Evolutionary conservation across 2,113 vertebrate genomes (phyloP).

Genomic region (Periophthalmus modestus): DNA sequence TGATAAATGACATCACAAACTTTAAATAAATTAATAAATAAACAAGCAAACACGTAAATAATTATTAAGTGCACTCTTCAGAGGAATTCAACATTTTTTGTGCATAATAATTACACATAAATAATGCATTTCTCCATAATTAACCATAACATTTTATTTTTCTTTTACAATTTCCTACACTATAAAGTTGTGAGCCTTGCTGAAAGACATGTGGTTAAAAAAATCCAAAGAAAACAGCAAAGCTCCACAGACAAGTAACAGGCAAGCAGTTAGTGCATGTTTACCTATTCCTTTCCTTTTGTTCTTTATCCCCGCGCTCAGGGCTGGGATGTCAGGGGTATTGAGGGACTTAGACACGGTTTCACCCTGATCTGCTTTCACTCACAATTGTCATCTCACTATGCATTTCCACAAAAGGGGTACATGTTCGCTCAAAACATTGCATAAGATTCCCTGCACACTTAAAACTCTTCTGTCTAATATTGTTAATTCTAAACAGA

Average conservation of each 20-base stretch:
- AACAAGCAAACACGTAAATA: no score
- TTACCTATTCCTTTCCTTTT: conserved; percentile 67
- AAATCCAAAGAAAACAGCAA: conserved; percentile 34
- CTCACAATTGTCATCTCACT: conserved; percentile 67
- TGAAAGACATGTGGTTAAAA: conserved; percentile 39
- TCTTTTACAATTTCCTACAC: conserved; percentile 14
- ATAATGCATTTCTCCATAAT: no score
- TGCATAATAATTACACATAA: no score
- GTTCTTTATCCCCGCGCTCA: conserved; percentile 66
- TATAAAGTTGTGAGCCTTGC: background rate
- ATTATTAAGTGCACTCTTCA: no score
- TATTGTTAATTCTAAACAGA: conserved; percentile 76
- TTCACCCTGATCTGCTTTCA: conserved; percentile 68
- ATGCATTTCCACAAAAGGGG: conserved; percentile 59
- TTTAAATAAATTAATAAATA: no score
- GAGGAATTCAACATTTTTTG: no score
- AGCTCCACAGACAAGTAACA: conserved; percentile 44
- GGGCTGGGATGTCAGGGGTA: conserved; percentile 59
- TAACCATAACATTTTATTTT: no score
- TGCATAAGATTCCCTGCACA: conserved; percentile 37
- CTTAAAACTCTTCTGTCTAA: conserved; percentile 59
- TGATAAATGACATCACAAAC: no score
- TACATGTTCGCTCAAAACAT: conserved; percentile 57
- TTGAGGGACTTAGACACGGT: conserved; percentile 62
- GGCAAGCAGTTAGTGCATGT: conserved; percentile 63